Conservation (phyloP, 2,888 invertebrate species). For the Zaprionus lineosus region DNA sequence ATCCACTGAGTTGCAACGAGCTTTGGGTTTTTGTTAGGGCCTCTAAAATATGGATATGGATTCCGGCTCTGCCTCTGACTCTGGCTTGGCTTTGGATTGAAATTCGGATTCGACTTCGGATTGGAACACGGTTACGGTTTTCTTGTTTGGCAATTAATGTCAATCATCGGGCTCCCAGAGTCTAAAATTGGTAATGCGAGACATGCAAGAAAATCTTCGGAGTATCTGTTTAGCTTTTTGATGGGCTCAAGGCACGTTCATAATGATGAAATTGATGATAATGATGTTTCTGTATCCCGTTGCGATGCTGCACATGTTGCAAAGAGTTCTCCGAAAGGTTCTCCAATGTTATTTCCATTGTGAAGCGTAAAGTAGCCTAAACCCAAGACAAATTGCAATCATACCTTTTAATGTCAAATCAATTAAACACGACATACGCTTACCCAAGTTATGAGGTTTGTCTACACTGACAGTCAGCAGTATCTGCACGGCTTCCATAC, state of each 20-base stretch:
- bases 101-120: too few relatives aligned
- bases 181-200: constrained; percentile 30
- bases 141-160: constrained; percentile 69
- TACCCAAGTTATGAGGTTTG: constrained; percentile 28
- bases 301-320: background rate
- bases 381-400: constrained; percentile 36
- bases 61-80: too few relatives aligned
- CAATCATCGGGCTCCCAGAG: constrained; percentile 55
- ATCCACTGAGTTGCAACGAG: constrained; percentile 13
- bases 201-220: too few relatives aligned
- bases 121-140: constrained; percentile 6
- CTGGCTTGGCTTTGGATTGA: background rate
- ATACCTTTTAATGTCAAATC: constrained; percentile 68
- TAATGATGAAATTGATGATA: constrained; percentile 19
- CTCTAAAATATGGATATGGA: too few relatives aligned
- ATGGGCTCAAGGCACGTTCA: too few relatives aligned
- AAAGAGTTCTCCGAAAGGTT: constrained; percentile 16
- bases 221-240: too few relatives aligned
- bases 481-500: background rate
- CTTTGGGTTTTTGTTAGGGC: constrained; percentile 16
- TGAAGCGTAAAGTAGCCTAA: too few relatives aligned
- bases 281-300: constrained; percentile 13
- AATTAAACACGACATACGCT: constrained; percentile 43
- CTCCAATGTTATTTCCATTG: constrained; percentile 2
- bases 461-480: background rate